Percentiles rank a stretch among this genome's conserved stretches.
Conservation (phyloP, 2,113 vertebrate species). For the Corythoichthys intestinalis region DNA sequence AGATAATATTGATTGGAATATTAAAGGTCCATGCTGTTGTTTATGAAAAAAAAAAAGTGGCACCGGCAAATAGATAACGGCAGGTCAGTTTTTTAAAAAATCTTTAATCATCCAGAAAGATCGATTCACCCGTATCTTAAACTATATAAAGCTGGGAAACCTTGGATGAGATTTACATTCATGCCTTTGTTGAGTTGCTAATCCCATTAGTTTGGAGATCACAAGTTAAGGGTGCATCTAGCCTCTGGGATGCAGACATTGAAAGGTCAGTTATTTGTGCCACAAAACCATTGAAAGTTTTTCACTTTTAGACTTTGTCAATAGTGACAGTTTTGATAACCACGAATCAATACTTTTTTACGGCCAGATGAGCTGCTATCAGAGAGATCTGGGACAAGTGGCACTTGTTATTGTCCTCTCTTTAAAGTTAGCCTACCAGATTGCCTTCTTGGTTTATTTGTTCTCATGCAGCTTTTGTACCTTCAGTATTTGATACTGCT, state of each 20-base stretch:
- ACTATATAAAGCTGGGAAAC: too few relatives aligned
- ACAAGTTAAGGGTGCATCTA: background rate
- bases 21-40: too few relatives aligned
- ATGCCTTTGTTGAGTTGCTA: too few relatives aligned
- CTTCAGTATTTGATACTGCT: background rate
- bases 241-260: background rate
- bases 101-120: too few relatives aligned
- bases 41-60: too few relatives aligned
- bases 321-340: background rate
- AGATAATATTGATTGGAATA: too few relatives aligned
- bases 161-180: too few relatives aligned
- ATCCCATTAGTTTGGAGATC: too few relatives aligned
- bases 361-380: background rate
- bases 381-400: background rate
- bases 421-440: background rate
- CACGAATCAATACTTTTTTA: background rate
- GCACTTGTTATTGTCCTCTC: background rate
- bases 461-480: background rate
- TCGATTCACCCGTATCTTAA: too few relatives aligned
- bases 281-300: background rate
- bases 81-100: too few relatives aligned
- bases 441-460: background rate
- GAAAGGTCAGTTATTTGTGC: background rate
- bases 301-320: background rate
- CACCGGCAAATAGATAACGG: too few relatives aligned